Evolutionary conservation across 2,888 invertebrate genomes (phyloP).

Genomic region (Stictocephala bisonia): DNA sequence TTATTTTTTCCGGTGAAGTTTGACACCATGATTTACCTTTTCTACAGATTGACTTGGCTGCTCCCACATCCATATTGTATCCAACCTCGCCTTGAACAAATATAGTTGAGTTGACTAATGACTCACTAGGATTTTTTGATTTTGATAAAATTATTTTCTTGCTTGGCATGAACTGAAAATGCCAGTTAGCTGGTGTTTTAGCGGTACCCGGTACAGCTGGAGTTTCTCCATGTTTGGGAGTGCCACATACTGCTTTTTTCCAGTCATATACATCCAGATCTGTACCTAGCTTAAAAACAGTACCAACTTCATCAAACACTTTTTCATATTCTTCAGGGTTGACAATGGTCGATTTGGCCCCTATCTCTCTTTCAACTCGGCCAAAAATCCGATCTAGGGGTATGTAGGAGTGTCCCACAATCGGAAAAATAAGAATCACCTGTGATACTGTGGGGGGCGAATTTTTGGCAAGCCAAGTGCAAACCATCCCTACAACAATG

Average conservation of each 20-base stretch:
- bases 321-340: slow-evolving; percentile 51
- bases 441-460: slow-evolving; percentile 45
- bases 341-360: slow-evolving; percentile 50
- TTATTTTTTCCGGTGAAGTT: no score
- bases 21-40: no score
- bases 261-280: slow-evolving; percentile 51
- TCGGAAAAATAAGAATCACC: slow-evolving; percentile 57
- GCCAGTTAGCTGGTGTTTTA: no score
- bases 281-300: slow-evolving; percentile 48
- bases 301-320: slow-evolving; percentile 52
- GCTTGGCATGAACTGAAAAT: no score
- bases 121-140: neutral
- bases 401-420: slow-evolving; percentile 60
- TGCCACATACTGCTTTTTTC: slow-evolving; percentile 50
- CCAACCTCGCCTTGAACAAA: no score
- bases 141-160: slow-evolving; percentile 33
- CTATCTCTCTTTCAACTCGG: slow-evolving; percentile 57
- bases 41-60: no score
- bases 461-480: slow-evolving; percentile 30
- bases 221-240: slow-evolving; percentile 43
- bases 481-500: slow-evolving; percentile 41
- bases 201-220: slow-evolving; percentile 31
- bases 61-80: no score
- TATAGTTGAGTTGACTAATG: no score
- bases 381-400: slow-evolving; percentile 60